These are phyloP conservation scores for Argyrosomus regius DNA, from an alignment of 2,797 vertebrate species.

Conservation along the genomic window DNA sequence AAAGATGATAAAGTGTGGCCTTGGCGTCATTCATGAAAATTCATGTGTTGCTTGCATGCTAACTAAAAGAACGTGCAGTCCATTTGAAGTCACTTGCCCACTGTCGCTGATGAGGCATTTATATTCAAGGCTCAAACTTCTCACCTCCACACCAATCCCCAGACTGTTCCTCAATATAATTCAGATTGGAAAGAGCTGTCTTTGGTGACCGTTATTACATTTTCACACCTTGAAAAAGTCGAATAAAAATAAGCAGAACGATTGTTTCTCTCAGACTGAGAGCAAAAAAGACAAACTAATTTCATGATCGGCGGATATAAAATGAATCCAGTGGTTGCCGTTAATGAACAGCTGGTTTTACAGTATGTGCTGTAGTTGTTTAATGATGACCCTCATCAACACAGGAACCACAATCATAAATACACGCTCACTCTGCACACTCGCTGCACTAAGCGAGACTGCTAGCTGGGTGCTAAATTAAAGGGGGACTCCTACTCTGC, in stretches of 20 bases:
- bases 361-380: conserved; percentile 35
- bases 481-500: conserved; percentile 67
- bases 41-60: conserved; percentile 59
- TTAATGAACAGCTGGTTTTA: conserved; percentile 50
- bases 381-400: conserved; percentile 58
- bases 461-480: conserved; percentile 76
- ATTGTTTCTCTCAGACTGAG: not conserved
- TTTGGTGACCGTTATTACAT: conserved; percentile 45
- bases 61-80: conserved; percentile 45
- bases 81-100: conserved; percentile 32
- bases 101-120: conserved; percentile 51
- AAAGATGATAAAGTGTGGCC: conserved; percentile 70
- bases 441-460: conserved; percentile 39
- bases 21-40: conserved; percentile 66
- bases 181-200: conserved; percentile 42
- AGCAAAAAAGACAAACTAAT: not conserved
- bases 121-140: conserved; percentile 60
- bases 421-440: conserved; percentile 36
- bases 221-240: conserved; percentile 36
- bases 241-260: conserved; percentile 13
- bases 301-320: not conserved
- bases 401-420: conserved; percentile 50
- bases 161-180: conserved; percentile 35
- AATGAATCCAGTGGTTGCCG: conserved; percentile 11
- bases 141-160: conserved; percentile 45